phyloP scores from a whole-genome alignment of 1,140 invertebrate species.

The Venturia canescens region DNA sequence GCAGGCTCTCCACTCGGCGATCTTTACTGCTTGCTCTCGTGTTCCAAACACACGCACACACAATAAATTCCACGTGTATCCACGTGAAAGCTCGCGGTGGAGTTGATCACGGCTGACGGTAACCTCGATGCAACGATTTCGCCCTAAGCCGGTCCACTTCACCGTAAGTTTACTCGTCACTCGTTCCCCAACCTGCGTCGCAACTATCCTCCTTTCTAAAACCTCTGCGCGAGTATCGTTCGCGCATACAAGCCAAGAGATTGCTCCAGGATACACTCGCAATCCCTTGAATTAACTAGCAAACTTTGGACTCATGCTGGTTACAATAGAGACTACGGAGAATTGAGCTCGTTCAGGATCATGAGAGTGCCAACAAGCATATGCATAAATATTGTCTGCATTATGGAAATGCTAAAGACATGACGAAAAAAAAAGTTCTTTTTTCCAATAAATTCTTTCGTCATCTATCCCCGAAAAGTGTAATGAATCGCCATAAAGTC shows the following conservation, averaged over 20 bases:
- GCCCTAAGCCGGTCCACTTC: slow-evolving; percentile 16
- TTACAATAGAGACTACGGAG: background rate
- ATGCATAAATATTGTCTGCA: slow-evolving; percentile 6
- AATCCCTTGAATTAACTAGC: slow-evolving; percentile 32
- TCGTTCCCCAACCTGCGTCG: background rate
- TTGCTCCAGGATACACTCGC: slow-evolving; percentile 19
- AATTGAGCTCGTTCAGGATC: background rate
- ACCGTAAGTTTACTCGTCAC: slow-evolving; percentile 17
- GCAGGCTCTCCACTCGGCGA: slow-evolving; percentile 26
- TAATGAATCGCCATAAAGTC: too few relatives aligned
- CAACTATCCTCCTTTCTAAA: too few relatives aligned
- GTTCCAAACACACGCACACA: background rate
- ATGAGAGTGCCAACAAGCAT: background rate
- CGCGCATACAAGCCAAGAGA: background rate
- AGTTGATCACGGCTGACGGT: background rate
- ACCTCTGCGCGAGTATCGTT: background rate
- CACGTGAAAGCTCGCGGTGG: background rate
- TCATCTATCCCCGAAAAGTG: too few relatives aligned
- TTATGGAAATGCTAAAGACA: background rate
- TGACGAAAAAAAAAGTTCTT: too few relatives aligned
- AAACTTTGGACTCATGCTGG: slow-evolving; percentile 28
- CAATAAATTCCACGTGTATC: too few relatives aligned
- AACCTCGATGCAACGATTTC: slow-evolving; percentile 3
- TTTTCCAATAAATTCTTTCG: too few relatives aligned
- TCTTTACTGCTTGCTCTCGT: slow-evolving; percentile 12